A percentile compares a stretch with the other conserved stretches of the same genome.
phyloP scores from a whole-genome alignment of 2,113 vertebrate species.

The Apaloderma vittatum region DNA sequence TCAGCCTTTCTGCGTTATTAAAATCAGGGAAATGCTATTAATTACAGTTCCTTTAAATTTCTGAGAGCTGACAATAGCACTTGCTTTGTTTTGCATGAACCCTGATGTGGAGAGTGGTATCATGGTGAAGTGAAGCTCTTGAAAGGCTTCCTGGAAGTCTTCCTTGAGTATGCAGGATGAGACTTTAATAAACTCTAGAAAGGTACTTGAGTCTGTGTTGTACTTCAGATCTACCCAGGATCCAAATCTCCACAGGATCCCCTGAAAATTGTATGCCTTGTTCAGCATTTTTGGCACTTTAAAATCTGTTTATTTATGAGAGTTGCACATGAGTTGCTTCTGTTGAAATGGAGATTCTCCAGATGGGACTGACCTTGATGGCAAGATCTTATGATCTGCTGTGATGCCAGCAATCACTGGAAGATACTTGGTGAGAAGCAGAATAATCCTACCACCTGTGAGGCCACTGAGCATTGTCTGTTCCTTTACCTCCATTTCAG shows the following conservation, averaged over 20 bases:
- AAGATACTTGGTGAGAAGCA: not conserved
- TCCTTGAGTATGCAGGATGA: not conserved
- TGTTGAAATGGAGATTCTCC: not conserved
- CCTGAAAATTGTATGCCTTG: not conserved
- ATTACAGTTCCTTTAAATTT: not conserved
- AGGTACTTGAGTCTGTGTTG: not conserved
- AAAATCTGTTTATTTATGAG: not conserved
- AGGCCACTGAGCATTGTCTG: not conserved
- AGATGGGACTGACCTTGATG: not conserved
- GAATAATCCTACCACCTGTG: not conserved
- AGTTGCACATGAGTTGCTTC: not conserved
- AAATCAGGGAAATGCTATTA: not conserved
- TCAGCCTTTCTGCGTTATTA: not conserved
- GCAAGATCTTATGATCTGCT: not conserved
- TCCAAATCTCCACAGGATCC: not conserved
- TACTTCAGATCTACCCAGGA: not conserved
- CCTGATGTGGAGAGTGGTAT: not conserved
- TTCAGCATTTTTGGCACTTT: not conserved
- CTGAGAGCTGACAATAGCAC: not conserved
- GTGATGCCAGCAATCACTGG: not conserved
- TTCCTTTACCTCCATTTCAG: not conserved
- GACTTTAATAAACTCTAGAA: not conserved
- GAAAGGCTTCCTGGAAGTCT: not conserved
- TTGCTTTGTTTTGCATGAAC: not conserved
- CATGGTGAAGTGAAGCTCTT: not conserved